phyloP scores from a whole-genome alignment of 1,140 invertebrate genomes.

The Lerema accius region DNA sequence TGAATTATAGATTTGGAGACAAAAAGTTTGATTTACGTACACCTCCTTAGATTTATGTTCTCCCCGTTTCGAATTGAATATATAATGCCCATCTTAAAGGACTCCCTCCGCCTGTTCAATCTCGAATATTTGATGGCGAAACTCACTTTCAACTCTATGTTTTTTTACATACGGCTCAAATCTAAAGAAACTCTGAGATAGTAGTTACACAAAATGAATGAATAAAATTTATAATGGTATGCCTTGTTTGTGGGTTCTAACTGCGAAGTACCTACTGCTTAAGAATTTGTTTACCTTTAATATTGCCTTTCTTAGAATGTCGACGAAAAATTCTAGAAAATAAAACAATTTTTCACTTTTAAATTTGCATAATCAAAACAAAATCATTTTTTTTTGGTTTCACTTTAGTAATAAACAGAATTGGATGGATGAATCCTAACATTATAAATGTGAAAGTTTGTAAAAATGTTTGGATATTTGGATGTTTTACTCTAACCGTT shows the following conservation, averaged over 20 bases:
- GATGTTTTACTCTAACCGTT: too few species aligned
- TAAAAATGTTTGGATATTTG: too few species aligned
- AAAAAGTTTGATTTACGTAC: slow-evolving; percentile 70
- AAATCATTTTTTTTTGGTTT: not conserved
- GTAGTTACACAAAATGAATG: slow-evolving; percentile 10
- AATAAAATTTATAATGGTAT: slow-evolving; percentile 22
- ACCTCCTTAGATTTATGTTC: slow-evolving; percentile 58
- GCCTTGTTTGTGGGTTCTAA: slow-evolving; percentile 22
- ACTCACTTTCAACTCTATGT: slow-evolving; percentile 12
- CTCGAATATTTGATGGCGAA: slow-evolving; percentile 9
- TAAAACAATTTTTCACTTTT: not conserved
- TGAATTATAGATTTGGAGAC: slow-evolving; percentile 65
- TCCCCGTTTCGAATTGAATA: slow-evolving; percentile 64
- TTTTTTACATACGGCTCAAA: slow-evolving; percentile 6
- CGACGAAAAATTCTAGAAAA: not conserved
- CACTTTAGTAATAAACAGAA: not conserved
- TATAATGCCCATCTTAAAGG: slow-evolving; percentile 51
- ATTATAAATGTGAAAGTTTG: too few species aligned
- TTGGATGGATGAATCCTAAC: too few species aligned
- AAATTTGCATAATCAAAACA: not conserved
- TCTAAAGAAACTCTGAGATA: slow-evolving; percentile 6
- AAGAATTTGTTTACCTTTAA: slow-evolving; percentile 18
- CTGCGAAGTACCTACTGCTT: not conserved
- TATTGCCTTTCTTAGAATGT: not conserved
- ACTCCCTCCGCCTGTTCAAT: slow-evolving; percentile 36